Evolutionary conservation across 2,113 vertebrate species (phyloP).

Genomic region (Colaptes auratus): DNA sequence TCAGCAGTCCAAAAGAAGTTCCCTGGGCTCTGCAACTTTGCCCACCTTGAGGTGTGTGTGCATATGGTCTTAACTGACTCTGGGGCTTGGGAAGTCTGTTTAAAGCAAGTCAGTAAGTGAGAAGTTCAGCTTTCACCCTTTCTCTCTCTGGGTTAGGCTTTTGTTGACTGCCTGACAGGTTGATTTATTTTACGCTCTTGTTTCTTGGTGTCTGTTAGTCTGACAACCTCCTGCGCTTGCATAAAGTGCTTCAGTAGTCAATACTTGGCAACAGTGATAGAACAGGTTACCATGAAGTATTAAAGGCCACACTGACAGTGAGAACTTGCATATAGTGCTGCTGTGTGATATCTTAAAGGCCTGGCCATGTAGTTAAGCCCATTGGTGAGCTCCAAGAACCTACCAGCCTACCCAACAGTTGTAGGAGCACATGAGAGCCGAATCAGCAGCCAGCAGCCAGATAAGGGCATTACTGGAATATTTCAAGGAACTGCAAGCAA

Average conservation of each 20-base stretch:
- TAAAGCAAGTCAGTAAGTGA: not conserved
- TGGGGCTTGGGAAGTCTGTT: not conserved
- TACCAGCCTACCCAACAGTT: not conserved
- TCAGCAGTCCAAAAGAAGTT: not conserved
- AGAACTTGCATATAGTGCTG: not conserved
- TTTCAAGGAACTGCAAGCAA: not conserved
- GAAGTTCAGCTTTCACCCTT: not conserved
- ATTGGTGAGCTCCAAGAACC: not conserved
- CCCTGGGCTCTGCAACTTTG: not conserved
- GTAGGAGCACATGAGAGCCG: not conserved
- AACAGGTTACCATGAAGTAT: not conserved
- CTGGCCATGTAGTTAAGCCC: not conserved
- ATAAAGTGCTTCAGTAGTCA: not conserved
- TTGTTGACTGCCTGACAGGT: not conserved
- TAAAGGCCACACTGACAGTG: not conserved
- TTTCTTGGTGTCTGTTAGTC: not conserved
- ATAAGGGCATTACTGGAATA: not conserved
- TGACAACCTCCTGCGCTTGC: accelerated
- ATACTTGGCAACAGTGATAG: not conserved
- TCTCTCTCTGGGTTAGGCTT: not conserved
- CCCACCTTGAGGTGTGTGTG: not conserved
- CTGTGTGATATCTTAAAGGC: not conserved
- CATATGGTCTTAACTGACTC: not conserved
- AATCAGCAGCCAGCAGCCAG: not conserved
- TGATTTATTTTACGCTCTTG: not conserved